Evolutionary conservation across 2,888 invertebrate species (phyloP), one percentile per base, ranked within the genome.

Genomic region (Oxycera nigricornis): DNA sequence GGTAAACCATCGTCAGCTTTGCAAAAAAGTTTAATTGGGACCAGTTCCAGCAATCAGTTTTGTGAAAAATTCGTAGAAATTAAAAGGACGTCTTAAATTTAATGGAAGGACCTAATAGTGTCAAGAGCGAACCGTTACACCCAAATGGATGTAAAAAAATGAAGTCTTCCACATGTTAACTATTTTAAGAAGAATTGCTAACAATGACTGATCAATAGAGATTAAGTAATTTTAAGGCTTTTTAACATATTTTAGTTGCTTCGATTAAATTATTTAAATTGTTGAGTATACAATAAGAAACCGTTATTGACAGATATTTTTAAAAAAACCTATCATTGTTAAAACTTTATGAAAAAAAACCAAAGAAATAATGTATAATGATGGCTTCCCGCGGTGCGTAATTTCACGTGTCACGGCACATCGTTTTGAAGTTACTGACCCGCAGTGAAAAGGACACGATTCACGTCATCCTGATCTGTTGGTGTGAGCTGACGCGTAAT

Each of bases 201-300:
- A 46, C 46, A 46, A 46, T 46, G 46, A 46, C 46, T 46, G 46
- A 46, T 46, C 17, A n/a, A n/a, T 46, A 46, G 46, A n/a, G 46
- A 46, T 46, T 46, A 46, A n/a, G 17, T 7, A 46, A 7, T n/a
- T 46, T 46, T 46, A 17, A 46, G 17, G 46, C 46, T 46, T 46
- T 46, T 46, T 14, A 46, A 46, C 11, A 14, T 46, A 46, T 46
- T 46, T 14, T 46, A n/a, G 46, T 14, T 17, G 46, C 17, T 46
- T 14, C 46, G 4, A n/a, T 46, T 46, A 46, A n/a, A 46, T 46
- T 7, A 46, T n/a, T 2, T 46, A 46, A 46, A n/a, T 46, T 46
- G 46, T 46, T 46, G 46, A 46, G n/a, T 46, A 46, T 14, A 17
- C 17, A 46, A 46, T 46, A 46, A 46, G 46, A 14, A n/a, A n/a